phyloP scores from a whole-genome alignment of 2,113 vertebrate species.

The Rhipidura dahli region DNA sequence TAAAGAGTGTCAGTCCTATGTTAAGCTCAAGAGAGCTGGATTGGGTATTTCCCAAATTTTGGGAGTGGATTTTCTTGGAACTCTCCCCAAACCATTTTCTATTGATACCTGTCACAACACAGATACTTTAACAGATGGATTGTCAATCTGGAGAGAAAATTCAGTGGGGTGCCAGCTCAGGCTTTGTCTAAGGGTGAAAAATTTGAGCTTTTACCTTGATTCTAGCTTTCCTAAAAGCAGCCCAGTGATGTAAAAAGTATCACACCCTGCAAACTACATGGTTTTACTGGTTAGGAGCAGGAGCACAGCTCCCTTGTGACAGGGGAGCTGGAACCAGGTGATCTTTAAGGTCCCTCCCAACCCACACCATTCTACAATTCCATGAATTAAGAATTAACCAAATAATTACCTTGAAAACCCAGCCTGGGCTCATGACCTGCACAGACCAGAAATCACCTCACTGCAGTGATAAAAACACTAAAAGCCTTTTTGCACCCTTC shows the following conservation, averaged over 20 bases:
- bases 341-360: background rate
- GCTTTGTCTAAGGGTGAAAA: background rate
- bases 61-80: background rate
- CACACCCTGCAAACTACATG: background rate
- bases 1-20: background rate
- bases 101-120: background rate
- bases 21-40: background rate
- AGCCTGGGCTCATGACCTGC: background rate
- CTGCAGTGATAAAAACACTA: background rate
- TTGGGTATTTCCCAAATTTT: background rate
- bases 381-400: background rate
- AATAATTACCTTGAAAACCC: background rate
- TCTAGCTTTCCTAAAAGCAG: background rate
- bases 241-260: background rate
- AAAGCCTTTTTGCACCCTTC: background rate
- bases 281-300: background rate
- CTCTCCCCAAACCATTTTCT: background rate
- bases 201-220: background rate
- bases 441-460: background rate
- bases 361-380: background rate
- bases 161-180: background rate
- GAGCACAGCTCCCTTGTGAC: rapidly evolving
- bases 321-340: background rate
- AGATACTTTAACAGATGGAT: background rate
- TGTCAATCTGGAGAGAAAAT: background rate